Evolutionary conservation across 2,888 invertebrate species (phyloP), one percentile per base, ranked within the genome.

Genomic region (Congeria kusceri): DNA sequence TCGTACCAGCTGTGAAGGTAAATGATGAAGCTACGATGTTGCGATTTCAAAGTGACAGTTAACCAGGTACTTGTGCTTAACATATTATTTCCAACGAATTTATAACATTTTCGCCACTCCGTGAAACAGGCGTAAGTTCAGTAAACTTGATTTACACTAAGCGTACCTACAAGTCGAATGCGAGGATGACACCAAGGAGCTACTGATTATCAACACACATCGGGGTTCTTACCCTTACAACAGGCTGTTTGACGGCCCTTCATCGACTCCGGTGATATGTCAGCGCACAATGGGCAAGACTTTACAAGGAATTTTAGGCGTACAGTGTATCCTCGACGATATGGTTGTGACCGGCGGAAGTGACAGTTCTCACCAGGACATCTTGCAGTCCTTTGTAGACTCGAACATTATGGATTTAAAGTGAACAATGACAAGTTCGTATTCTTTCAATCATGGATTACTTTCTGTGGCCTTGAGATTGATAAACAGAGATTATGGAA

Each of bases 1-100:
- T 58, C 25, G 64, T 69, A 0, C 32, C 58, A 20, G 58, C 47
- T 15, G 7, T n/a, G 13, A 49, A 58, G 20, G 4, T 25, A 4
- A 39, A 39, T 18, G 56, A 56, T 0, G 29, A n/a, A 3, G 64
- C 87, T 15, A 56, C 85, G 18, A 74, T 86, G 15, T 88, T 87
- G 0, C 58, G n/a, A n/a, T n/a, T n/a, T n/a, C n/a, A n/a, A n/a
- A n/a, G n/a, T n/a, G n/a, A n/a, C n/a, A n/a, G n/a, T 89, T 3
- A 88, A 89, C 64, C 86, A 77, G 9, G 76, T 83, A 18, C 39
- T 91, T 44, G 73, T 87, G 44, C 74, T 89, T 20, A 89, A 90
- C 20, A 84, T 83, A 87, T 67, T 85, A 77, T 69, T 72, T 90
- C 46, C 85, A 81, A 73, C 80, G 72, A 72, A 75, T 76, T 56